Conservation (phyloP, 2,888 invertebrate species). For the Penaeus monodon region DNA sequence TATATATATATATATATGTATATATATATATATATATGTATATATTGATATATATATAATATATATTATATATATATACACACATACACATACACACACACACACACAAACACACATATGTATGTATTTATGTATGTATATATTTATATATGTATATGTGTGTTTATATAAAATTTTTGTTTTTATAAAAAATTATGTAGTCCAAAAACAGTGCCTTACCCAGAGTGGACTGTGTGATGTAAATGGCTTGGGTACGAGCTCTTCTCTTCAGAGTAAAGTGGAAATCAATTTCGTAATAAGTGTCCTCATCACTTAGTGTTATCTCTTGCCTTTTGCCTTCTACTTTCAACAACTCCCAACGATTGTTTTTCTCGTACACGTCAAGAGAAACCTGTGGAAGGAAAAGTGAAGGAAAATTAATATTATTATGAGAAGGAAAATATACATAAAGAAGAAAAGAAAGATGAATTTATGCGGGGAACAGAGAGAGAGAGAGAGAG, state of each 20-base stretch:
- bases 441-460: too few relatives aligned
- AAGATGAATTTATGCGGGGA: too few relatives aligned
- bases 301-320: slow-evolving; percentile 71
- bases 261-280: slow-evolving; percentile 75
- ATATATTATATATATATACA: slow-evolving; percentile 19
- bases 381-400: slow-evolving; percentile 70
- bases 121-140: neutral
- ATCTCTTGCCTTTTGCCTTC: slow-evolving; percentile 75
- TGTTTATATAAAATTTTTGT: neutral
- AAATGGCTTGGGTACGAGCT: slow-evolving; percentile 74
- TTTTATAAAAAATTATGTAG: too few relatives aligned
- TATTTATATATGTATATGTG: neutral
- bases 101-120: neutral
- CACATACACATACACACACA: neutral
- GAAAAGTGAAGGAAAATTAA: neutral
- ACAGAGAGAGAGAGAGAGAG: too few relatives aligned
- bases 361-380: slow-evolving; percentile 74
- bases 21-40: too few relatives aligned
- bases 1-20: too few relatives aligned
- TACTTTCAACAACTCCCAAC: slow-evolving; percentile 75
- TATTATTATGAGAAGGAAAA: too few relatives aligned
- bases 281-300: slow-evolving; percentile 70
- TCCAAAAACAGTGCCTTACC: slow-evolving; percentile 67
- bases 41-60: slow-evolving; percentile 13
- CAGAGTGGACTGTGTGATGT: slow-evolving; percentile 75